Conservation (phyloP, 2,797 vertebrate genomes). For the Gadopsis marmoratus region DNA sequence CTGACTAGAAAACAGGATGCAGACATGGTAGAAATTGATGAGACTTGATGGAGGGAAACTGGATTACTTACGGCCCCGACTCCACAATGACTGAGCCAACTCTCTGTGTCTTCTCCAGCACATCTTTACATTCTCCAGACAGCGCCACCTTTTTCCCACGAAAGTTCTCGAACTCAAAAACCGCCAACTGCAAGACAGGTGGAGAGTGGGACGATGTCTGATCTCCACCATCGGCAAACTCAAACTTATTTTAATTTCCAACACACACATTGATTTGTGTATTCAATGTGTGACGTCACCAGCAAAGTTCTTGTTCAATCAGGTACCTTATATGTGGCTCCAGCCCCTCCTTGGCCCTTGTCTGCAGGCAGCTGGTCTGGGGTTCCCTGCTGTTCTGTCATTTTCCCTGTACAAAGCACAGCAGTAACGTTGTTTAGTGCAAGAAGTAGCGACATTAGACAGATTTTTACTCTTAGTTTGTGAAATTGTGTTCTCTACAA, state of each 20-base stretch:
- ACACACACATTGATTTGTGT: not conserved
- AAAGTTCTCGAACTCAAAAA: slow-evolving; percentile 93
- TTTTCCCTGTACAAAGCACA: slow-evolving; percentile 70
- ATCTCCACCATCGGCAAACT: not conserved
- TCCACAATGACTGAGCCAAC: slow-evolving; percentile 93
- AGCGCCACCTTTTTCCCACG: slow-evolving; percentile 89
- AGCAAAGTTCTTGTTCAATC: not conserved
- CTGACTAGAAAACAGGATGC: slow-evolving; percentile 8
- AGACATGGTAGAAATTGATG: not conserved
- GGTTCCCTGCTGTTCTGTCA: slow-evolving; percentile 89
- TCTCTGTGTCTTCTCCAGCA: slow-evolving; percentile 88
- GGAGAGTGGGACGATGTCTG: not conserved
- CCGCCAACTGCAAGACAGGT: slow-evolving; percentile 77
- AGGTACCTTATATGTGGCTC: slow-evolving; percentile 89
- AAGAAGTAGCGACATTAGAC: not conserved
- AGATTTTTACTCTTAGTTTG: not conserved
- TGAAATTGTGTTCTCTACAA: not conserved
- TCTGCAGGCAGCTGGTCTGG: slow-evolving; percentile 89
- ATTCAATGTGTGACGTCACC: not conserved
- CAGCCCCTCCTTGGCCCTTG: slow-evolving; percentile 87
- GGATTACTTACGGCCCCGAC: slow-evolving; percentile 90
- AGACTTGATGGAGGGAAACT: not conserved
- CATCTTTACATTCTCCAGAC: slow-evolving; percentile 89
- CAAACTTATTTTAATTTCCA: not conserved
- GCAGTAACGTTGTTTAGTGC: slow-evolving; percentile 2